phyloP scores from a whole-genome alignment of 2,797 vertebrate genomes.

The Alectoris magna region DNA sequence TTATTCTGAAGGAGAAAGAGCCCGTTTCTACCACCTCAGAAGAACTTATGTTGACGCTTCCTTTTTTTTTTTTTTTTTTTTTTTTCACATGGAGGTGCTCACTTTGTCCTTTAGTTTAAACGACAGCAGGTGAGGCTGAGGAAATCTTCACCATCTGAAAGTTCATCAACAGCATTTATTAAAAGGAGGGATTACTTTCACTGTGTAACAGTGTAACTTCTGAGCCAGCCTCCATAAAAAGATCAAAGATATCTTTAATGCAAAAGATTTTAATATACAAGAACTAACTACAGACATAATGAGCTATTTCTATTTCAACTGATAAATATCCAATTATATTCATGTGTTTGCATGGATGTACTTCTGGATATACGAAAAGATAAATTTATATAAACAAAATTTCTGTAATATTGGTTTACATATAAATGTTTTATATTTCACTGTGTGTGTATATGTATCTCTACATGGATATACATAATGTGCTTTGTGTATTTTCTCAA shows the following conservation, averaged over 20 bases:
- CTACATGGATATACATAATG: not conserved
- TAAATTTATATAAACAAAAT: not conserved
- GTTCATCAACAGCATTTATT: constrained; percentile 6
- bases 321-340: not conserved
- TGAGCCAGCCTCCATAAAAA: not conserved
- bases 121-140: constrained; percentile 34
- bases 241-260: constrained; percentile 23
- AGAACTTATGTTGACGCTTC: not conserved
- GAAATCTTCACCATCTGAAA: constrained; percentile 33
- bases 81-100: not conserved
- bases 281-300: not conserved
- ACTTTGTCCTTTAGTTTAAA: constrained; percentile 19
- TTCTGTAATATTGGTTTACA: not conserved
- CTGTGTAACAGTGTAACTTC: not conserved
- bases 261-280: not conserved
- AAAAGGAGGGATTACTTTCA: not conserved
- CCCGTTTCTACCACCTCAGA: not conserved
- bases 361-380: not conserved
- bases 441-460: not conserved
- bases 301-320: not conserved
- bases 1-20: constrained; percentile 49
- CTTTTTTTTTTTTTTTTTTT: not conserved
- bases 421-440: not conserved
- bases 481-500: not conserved
- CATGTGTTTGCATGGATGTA: not conserved